These are phyloP conservation scores for Gonioctena quinquepunctata DNA, from an alignment of 1,140 invertebrate genomes.

Conservation along the genomic window DNA sequence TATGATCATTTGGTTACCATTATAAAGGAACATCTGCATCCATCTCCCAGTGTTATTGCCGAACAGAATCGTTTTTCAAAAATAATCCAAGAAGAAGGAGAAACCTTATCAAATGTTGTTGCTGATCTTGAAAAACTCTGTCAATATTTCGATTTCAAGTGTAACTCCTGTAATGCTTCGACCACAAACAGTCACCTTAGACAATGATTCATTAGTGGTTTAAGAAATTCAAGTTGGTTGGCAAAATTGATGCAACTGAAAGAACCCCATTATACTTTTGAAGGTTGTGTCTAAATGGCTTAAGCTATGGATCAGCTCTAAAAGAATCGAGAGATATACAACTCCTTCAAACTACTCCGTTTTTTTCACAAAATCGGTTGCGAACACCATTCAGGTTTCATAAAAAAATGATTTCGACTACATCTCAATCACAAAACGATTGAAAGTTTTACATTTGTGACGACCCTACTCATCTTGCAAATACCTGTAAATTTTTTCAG, in stretches of 20 bases:
- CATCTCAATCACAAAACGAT: too few species aligned
- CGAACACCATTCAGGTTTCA: too few species aligned
- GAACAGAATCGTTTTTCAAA: not conserved
- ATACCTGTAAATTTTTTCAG: too few species aligned
- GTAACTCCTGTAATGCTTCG: not conserved
- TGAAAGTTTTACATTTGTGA: too few species aligned
- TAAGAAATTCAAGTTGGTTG: not conserved
- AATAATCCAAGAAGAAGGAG: too few species aligned
- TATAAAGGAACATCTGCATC: not conserved
- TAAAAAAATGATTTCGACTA: too few species aligned
- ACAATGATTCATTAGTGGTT: not conserved
- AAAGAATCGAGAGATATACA: not conserved
- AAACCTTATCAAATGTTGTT: too few species aligned
- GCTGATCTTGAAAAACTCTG: not conserved
- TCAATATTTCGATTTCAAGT: not conserved
- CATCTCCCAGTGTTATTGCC: not conserved
- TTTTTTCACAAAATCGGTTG: not conserved
- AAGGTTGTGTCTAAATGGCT: not conserved
- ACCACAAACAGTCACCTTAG: too few species aligned
- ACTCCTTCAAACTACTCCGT: not conserved
- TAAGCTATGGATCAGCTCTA: not conserved
- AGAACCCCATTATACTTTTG: not conserved
- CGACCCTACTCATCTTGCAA: too few species aligned
- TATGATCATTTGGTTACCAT: not conserved
- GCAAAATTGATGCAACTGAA: not conserved